These are phyloP conservation scores for Polydrusus pterygomalis DNA, from an alignment of 2,888 invertebrate species.

Conservation along the genomic window DNA sequence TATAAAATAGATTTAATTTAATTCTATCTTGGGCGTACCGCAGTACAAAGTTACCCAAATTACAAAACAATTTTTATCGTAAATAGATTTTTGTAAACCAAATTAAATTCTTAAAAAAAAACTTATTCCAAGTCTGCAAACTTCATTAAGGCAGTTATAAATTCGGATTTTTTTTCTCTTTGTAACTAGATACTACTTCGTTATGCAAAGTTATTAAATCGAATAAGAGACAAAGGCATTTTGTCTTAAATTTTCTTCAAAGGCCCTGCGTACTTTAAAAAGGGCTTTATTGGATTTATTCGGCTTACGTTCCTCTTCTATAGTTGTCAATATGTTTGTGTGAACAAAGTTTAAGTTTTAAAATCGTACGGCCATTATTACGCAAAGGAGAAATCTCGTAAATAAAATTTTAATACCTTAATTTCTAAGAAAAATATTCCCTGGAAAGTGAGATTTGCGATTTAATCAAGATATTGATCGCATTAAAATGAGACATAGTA, in stretches of 20 bases:
- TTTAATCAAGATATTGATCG: no score
- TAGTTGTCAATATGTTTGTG: constrained; percentile 39
- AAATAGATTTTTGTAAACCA: no score
- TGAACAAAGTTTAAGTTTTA: constrained; percentile 28
- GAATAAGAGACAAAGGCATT: constrained; percentile 26
- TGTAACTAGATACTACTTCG: constrained; percentile 35
- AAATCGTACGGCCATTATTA: not conserved
- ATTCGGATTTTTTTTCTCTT: constrained; percentile 21
- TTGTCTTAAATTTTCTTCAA: constrained; percentile 16
- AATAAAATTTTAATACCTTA: not conserved
- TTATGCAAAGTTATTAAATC: constrained; percentile 39
- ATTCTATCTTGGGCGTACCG: not conserved
- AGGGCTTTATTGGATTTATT: constrained; percentile 42
- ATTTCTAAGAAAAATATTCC: no score
- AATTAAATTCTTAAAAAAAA: not conserved
- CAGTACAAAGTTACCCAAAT: no score
- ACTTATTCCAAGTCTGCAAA: constrained; percentile 15
- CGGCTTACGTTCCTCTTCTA: constrained; percentile 27
- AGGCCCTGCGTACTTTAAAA: constrained; percentile 23
- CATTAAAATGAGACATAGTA: no score
- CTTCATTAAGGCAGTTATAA: constrained; percentile 31
- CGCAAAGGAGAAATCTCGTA: not conserved
- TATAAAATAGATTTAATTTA: no score
- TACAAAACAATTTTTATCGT: no score
- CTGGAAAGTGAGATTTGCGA: no score